Evolutionary conservation across 2,888 invertebrate species (phyloP), one percentile per base, ranked within the genome.

Genomic region (Bombylius discolor): DNA sequence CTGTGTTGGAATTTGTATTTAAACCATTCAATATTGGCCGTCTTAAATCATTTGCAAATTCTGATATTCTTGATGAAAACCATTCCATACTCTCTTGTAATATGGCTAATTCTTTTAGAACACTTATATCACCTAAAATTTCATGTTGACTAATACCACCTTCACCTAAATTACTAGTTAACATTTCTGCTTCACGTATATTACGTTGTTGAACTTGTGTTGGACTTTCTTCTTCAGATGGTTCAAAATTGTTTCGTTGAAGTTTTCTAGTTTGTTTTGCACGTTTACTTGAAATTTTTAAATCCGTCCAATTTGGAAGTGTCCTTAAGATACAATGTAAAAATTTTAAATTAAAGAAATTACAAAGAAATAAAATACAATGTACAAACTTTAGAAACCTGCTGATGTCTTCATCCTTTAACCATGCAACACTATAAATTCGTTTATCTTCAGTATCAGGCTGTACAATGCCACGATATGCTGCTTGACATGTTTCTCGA

Each of bases 351-450:
- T 47, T 42, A 8, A 11, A 5, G 4, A 42, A 11, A 42, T 42
- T 49, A 7, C 13, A 44, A 47, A 55, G 42, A 49, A 55, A 44
- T 47, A 33, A 47, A 11, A 53, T 13, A n/a, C 47, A 71, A 64
- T 39, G 31, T 45, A 77, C 74, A 63, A 79, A 84, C 83, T 90
- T 92, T 64, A 97, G 81, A 74, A 95, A 91, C 54, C 95, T 77
- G 68, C 88, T 92, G 59, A 97, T 95, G 69, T 97, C 96, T 65
- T 93, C 93, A 73, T 97, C 96, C 63, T 91, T 90, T 1, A 95
- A 80, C 95, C 95, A 92, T 12, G 85, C 83, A 1, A 89, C 88
- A 65, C 88, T 89, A 63, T 89, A 87, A 57, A 91, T 85, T 59
- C 85, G 76, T 63, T 84, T 81, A 65, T 89, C 87, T 66, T 89